Conservation (phyloP, 2,888 invertebrate genomes). For the Nemoura dubitans region DNA sequence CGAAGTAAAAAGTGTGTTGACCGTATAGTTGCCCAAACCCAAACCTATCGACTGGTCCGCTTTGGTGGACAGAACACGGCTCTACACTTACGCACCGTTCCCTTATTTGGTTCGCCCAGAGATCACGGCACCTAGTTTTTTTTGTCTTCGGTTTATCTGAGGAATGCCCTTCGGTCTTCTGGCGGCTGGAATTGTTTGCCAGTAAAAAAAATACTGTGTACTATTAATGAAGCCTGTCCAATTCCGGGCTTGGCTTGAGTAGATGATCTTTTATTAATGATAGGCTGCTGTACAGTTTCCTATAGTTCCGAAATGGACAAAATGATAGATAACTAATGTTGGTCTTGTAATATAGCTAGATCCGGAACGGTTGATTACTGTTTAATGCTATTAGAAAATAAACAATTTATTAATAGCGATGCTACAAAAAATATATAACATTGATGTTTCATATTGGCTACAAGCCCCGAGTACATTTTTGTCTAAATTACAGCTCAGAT, state of each 20-base stretch:
- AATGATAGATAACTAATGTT: conserved; percentile 7
- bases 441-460: background rate
- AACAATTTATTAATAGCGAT: background rate
- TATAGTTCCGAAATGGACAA: conserved; percentile 12
- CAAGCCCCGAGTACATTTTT: too few relatives aligned
- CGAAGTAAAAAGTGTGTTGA: background rate
- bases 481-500: too few relatives aligned
- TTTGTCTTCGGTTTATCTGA: background rate
- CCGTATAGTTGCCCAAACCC: background rate
- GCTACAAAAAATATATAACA: background rate
- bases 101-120: background rate
- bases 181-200: background rate
- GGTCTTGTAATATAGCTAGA: background rate
- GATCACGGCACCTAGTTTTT: background rate
- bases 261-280: conserved; percentile 12
- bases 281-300: background rate
- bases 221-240: conserved; percentile 14
- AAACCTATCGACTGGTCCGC: background rate
- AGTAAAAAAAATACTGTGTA: background rate
- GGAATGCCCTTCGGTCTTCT: conserved; percentile 24
- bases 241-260: conserved; percentile 8
- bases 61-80: background rate
- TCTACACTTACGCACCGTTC: background rate
- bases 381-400: conserved; percentile 16
- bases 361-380: background rate